Evolutionary conservation across 53 echinoderm and acorn worm genomes (phyloP).

Genomic region (Holothuria leucospilota): DNA sequence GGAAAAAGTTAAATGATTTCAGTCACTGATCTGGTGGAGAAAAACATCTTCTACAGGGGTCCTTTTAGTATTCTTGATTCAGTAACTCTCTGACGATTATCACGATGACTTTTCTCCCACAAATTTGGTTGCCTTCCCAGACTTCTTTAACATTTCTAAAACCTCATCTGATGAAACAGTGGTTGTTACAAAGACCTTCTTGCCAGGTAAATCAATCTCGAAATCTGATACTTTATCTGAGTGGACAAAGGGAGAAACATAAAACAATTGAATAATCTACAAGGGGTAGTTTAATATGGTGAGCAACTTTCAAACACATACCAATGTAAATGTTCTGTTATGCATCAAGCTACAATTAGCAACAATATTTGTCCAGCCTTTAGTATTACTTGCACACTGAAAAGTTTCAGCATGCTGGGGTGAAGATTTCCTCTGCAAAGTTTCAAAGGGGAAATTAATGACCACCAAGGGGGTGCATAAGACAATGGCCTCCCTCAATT

Average conservation of each 20-base stretch:
- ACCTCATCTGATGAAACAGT: constrained; percentile 68
- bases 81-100: neutral
- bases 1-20: too few relatives aligned
- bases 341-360: too few relatives aligned
- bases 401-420: too few relatives aligned
- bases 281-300: too few relatives aligned
- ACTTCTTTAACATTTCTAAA: constrained; percentile 75
- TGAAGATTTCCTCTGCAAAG: too few relatives aligned
- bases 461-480: too few relatives aligned
- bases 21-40: neutral
- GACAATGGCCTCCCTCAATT: too few relatives aligned
- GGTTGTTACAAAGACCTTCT: constrained; percentile 74
- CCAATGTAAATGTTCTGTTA: too few relatives aligned
- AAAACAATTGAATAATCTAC: neutral
- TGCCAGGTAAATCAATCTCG: constrained; percentile 62
- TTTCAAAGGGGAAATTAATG: too few relatives aligned
- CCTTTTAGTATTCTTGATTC: neutral
- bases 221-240: constrained; percentile 60
- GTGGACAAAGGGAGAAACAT: neutral
- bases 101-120: constrained; percentile 60
- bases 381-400: too few relatives aligned
- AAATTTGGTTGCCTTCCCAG: constrained; percentile 82
- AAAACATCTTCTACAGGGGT: neutral
- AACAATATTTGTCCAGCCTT: too few relatives aligned
- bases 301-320: too few relatives aligned